These are phyloP conservation scores for Elmis aenea DNA, from an alignment of 2,888 invertebrate species.

Conservation along the genomic window DNA sequence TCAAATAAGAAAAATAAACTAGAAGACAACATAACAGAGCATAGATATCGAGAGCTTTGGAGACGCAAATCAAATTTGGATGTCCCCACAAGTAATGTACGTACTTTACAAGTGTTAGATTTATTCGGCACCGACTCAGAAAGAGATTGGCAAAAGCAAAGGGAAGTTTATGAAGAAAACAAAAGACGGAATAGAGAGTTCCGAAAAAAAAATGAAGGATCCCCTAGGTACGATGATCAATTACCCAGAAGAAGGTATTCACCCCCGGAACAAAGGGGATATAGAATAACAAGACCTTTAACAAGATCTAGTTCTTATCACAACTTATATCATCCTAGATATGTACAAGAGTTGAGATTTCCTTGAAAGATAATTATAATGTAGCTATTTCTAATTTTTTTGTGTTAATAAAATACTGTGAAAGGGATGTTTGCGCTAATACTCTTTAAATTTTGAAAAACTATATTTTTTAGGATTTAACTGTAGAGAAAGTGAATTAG, in stretches of 20 bases:
- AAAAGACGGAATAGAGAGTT: slow-evolving; percentile 22
- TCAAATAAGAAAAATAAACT: slow-evolving; percentile 51
- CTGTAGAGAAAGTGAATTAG: no score
- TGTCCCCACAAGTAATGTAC: slow-evolving; percentile 52
- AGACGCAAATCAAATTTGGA: slow-evolving; percentile 59
- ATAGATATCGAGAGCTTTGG: slow-evolving; percentile 66
- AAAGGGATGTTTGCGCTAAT: no score
- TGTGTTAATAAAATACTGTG: no score
- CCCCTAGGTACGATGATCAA: slow-evolving; percentile 41
- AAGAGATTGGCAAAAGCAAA: slow-evolving; percentile 50
- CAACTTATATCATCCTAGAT: slow-evolving; percentile 59
- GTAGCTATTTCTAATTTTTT: no score
- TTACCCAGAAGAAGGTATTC: slow-evolving; percentile 49
- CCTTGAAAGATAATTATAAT: slow-evolving; percentile 35
- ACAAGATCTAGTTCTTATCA: slow-evolving; percentile 57
- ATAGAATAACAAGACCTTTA: slow-evolving; percentile 39
- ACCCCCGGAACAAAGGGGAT: slow-evolving; percentile 44
- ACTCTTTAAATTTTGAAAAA: no score
- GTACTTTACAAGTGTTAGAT: slow-evolving; percentile 60
- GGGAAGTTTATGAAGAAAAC: slow-evolving; percentile 24
- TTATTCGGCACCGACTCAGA: slow-evolving; percentile 62
- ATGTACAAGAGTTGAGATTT: slow-evolving; percentile 61
- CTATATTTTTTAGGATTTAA: no score
- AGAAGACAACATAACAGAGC: slow-evolving; percentile 55
- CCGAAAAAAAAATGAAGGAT: slow-evolving; percentile 36